Conservation (phyloP, 2,888 invertebrate species). For the Polyploca ridens region DNA sequence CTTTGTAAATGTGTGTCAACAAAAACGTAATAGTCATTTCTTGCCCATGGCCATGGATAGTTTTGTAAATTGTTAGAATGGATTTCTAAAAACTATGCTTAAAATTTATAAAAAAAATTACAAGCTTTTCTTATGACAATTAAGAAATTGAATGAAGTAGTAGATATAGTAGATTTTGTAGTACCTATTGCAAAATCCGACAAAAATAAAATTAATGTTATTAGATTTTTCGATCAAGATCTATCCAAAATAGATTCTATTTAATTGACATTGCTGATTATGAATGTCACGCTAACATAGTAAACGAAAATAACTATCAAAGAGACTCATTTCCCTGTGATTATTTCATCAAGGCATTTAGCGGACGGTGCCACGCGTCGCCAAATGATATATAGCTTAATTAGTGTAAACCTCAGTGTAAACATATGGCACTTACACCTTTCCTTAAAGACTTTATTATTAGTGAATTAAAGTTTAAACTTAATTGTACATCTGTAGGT, state of each 20-base stretch:
- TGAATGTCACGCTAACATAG: slow-evolving; percentile 24
- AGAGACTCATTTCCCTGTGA: slow-evolving; percentile 55
- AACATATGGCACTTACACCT: slow-evolving; percentile 41
- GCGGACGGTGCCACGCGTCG: slow-evolving; percentile 71
- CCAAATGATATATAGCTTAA: slow-evolving; percentile 74
- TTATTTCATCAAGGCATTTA: slow-evolving; percentile 73
- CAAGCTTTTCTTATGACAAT: too few species aligned
- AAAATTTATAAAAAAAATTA: too few species aligned
- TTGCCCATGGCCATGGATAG: too few species aligned
- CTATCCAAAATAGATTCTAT: background rate
- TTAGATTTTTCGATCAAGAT: background rate
- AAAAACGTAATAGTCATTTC: too few species aligned
- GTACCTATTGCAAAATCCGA: too few species aligned
- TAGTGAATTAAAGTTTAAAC: slow-evolving; percentile 31
- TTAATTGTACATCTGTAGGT: slow-evolving; percentile 28
- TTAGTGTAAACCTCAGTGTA: slow-evolving; percentile 71
- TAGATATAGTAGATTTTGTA: too few species aligned
- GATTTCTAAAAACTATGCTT: too few species aligned
- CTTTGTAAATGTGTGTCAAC: too few species aligned
- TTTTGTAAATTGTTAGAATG: too few species aligned
- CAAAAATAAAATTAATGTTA: too few species aligned
- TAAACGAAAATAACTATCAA: slow-evolving; percentile 57
- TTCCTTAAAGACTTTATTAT: slow-evolving; percentile 38
- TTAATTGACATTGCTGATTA: slow-evolving; percentile 18
- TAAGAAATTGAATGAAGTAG: too few species aligned